A percentile compares a stretch with the other conserved stretches of the same genome.
These are phyloP conservation scores for Pseudochirops cupreus DNA, from an alignment of 2,797 vertebrate species.

Conservation along the genomic window DNA sequence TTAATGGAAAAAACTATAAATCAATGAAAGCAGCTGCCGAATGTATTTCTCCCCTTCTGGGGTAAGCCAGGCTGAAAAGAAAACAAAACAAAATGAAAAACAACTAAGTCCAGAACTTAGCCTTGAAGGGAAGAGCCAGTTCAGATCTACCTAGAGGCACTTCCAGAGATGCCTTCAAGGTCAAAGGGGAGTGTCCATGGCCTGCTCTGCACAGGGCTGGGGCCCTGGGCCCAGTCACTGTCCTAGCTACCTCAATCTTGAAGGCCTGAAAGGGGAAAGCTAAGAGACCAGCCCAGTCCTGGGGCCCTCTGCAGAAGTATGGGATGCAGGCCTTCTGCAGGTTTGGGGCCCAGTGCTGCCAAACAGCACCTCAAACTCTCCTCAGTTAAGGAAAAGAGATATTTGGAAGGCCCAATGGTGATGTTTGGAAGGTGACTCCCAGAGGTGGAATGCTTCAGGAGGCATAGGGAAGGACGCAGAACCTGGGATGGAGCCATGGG, in stretches of 20 bases:
- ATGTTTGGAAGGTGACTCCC: not conserved
- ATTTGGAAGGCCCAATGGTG: not conserved
- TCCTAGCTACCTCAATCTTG: not conserved
- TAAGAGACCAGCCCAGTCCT: not conserved
- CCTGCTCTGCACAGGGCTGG: not conserved
- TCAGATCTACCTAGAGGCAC: not conserved
- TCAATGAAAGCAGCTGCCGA: not conserved
- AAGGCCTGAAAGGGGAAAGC: not conserved
- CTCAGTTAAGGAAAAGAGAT: not conserved
- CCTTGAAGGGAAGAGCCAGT: not conserved
- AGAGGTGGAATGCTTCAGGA: not conserved
- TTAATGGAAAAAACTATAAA: slow-evolving; percentile 3
- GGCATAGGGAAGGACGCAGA: not conserved
- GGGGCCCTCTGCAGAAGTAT: not conserved
- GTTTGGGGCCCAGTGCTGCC: not conserved
- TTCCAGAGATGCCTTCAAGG: not conserved
- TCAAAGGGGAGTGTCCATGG: not conserved
- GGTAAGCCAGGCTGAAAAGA: not conserved
- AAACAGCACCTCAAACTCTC: not conserved
- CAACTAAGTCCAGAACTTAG: not conserved
- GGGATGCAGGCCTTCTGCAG: not conserved
- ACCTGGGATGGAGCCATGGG: not conserved
- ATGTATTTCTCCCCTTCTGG: not conserved
- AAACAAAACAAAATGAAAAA: not conserved
- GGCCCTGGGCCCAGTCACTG: not conserved